Evolutionary conservation across 2,888 invertebrate species (phyloP).

Genomic region (Carcina quercana): DNA sequence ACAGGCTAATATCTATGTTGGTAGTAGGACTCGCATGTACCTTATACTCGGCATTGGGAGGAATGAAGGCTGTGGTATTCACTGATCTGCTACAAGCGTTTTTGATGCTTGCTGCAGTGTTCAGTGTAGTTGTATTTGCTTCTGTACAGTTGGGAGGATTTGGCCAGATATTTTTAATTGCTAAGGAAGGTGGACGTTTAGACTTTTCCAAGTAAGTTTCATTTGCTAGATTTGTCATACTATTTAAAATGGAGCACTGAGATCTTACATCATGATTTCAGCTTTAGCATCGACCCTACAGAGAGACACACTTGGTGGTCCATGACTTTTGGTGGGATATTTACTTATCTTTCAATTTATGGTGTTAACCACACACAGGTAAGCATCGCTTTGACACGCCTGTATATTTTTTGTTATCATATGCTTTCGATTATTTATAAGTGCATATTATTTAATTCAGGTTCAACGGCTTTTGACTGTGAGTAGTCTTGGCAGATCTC

Average conservation of each 20-base stretch:
- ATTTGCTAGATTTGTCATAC: not conserved
- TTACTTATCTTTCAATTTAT: slow-evolving; percentile 87
- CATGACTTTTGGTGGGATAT: slow-evolving; percentile 83
- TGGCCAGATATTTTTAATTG: slow-evolving; percentile 80
- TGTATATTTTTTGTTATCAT: no score
- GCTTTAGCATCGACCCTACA: slow-evolving; percentile 86
- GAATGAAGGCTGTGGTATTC: slow-evolving; percentile 92
- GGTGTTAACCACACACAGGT: slow-evolving; percentile 90
- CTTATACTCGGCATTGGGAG: slow-evolving; percentile 90
- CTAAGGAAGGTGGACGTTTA: slow-evolving; percentile 79
- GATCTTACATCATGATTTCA: slow-evolving; percentile 27
- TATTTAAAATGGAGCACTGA: not conserved
- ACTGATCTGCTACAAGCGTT: slow-evolving; percentile 90
- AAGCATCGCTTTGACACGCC: no score
- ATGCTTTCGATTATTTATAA: no score
- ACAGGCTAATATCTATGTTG: slow-evolving; percentile 81
- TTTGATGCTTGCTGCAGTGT: slow-evolving; percentile 89
- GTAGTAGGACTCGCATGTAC: slow-evolving; percentile 86
- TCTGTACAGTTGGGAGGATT: slow-evolving; percentile 81
- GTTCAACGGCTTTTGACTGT: slow-evolving; percentile 83
- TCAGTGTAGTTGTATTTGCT: slow-evolving; percentile 84
- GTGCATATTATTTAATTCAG: no score
- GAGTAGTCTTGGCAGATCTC: slow-evolving; percentile 80
- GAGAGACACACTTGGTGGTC: slow-evolving; percentile 89
- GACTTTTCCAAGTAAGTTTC: slow-evolving; percentile 78